Evolutionary conservation across 2,888 invertebrate species (phyloP).

Genomic region (Lepetodrilus schrolli): DNA sequence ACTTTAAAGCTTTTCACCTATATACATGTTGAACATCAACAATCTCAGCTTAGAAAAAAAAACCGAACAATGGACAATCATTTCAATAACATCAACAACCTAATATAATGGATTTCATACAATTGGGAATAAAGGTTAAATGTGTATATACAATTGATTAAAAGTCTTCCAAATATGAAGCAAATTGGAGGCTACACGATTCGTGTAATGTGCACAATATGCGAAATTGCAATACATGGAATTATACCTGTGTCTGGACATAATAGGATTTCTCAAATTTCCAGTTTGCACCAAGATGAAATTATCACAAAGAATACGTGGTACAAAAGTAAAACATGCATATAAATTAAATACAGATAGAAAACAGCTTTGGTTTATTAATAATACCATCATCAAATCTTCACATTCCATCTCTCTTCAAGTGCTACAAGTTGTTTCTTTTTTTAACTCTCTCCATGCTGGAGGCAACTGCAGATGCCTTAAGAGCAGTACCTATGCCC

Average conservation of each 20-base stretch:
- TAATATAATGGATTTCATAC: constrained; percentile 22
- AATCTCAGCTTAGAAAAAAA: no score
- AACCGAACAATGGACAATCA: no score
- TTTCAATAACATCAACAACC: no score
- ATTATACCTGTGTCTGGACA: no score
- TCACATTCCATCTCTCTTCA: no score
- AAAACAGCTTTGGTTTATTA: constrained; percentile 3
- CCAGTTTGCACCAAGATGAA: constrained; percentile 19
- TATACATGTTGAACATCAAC: neutral
- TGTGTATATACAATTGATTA: neutral
- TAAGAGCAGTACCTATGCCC: no score
- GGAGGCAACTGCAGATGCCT: no score
- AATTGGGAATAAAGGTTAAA: neutral
- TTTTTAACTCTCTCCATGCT: no score
- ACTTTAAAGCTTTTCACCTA: neutral
- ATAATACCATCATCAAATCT: neutral
- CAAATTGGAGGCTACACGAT: no score
- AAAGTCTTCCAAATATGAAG: neutral
- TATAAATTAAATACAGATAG: constrained; percentile 2
- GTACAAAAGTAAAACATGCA: constrained; percentile 12
- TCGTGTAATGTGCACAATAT: no score
- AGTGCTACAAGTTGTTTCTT: no score
- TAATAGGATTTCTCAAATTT: constrained; percentile 5
- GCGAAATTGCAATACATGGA: no score
- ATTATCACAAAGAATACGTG: constrained; percentile 5